Evolutionary conservation across 1,140 invertebrate genomes (phyloP).

Genomic region (Drosophila chauvacae): DNA sequence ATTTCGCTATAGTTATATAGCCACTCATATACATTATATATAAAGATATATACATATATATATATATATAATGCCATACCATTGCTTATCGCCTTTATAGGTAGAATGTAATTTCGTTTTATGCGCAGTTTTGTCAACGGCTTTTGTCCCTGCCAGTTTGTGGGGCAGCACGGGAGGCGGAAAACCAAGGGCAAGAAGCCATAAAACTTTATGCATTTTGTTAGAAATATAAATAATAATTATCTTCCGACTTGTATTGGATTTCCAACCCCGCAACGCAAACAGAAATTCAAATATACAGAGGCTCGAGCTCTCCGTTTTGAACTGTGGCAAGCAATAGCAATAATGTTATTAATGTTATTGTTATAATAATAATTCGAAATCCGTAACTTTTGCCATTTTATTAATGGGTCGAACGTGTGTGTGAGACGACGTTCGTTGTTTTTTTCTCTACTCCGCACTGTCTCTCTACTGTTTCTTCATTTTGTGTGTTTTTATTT

Average conservation of each 20-base stretch:
- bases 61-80: slow-evolving; percentile 34
- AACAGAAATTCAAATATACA: slow-evolving; percentile 49
- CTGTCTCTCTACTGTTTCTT: slow-evolving; percentile 11
- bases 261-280: slow-evolving; percentile 34
- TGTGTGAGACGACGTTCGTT: slow-evolving; percentile 25
- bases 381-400: slow-evolving; percentile 82
- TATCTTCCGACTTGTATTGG: slow-evolving; percentile 68
- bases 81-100: slow-evolving; percentile 55
- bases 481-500: background rate
- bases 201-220: slow-evolving; percentile 82
- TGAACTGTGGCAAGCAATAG: slow-evolving; percentile 55
- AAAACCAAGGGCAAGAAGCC: slow-evolving; percentile 22
- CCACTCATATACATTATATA: slow-evolving; percentile 43
- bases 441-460: background rate
- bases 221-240: slow-evolving; percentile 83
- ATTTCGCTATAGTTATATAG: slow-evolving; percentile 55
- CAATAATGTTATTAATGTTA: slow-evolving; percentile 79
- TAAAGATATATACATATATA: slow-evolving; percentile 5
- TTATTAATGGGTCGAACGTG: slow-evolving; percentile 84
- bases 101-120: slow-evolving; percentile 77
- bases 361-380: slow-evolving; percentile 81
- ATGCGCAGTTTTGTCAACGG: slow-evolving; percentile 78
- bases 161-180: background rate
- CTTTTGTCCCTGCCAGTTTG: slow-evolving; percentile 51
- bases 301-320: slow-evolving; percentile 49